Conservation (phyloP, 2,797 vertebrate species). For the Artibeus jamaicensis region DNA sequence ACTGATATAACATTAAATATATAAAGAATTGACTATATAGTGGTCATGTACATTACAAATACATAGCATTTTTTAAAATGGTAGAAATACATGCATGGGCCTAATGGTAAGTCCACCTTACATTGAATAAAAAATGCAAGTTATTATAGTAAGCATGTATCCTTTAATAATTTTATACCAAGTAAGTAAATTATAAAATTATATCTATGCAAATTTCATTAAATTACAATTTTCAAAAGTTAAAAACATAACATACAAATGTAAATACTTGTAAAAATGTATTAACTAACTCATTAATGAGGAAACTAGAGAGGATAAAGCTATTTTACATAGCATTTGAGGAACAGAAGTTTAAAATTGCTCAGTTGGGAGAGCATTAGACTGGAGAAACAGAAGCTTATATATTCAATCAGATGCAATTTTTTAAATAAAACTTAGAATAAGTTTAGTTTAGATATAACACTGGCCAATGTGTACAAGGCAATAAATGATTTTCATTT, state of each 20-base stretch:
- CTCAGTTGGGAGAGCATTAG: no score
- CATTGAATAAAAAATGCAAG: not conserved
- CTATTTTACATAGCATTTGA: not conserved
- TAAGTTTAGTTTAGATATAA: not conserved
- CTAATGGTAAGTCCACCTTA: not conserved
- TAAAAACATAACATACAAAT: not conserved
- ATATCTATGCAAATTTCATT: not conserved
- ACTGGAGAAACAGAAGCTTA: no score
- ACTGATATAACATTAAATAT: not conserved
- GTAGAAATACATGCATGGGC: not conserved
- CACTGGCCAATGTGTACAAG: not conserved
- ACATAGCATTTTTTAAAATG: not conserved
- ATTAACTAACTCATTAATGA: not conserved
- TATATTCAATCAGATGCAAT: not conserved
- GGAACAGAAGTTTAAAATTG: no score
- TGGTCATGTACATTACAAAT: not conserved
- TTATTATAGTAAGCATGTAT: not conserved
- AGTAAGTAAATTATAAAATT: not conserved
- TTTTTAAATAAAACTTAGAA: not conserved
- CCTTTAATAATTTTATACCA: not conserved
- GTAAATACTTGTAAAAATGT: not conserved
- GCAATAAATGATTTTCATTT: not conserved
- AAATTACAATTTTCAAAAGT: not conserved
- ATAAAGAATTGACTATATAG: not conserved
- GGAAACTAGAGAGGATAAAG: not conserved